Percentiles rank a stretch among this genome's conserved stretches.
Evolutionary conservation across 2,113 vertebrate species (phyloP).

Genomic region (Solenodon paradoxus): DNA sequence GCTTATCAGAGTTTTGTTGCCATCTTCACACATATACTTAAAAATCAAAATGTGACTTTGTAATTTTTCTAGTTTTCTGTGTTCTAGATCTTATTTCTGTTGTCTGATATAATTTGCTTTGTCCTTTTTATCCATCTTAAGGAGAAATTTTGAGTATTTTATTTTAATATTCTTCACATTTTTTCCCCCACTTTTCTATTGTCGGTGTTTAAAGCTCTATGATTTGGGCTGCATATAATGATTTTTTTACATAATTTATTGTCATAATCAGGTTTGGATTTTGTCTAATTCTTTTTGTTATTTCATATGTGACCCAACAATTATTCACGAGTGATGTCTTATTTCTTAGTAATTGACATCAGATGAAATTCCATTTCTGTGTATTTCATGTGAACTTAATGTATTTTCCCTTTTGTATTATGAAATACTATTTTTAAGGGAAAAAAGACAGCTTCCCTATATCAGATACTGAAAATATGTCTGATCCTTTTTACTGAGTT

Average conservation of each 20-base stretch:
- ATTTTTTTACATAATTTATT: background rate
- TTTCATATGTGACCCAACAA: background rate
- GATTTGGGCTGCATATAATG: background rate
- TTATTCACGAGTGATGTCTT: background rate
- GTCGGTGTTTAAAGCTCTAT: background rate
- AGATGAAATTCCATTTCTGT: background rate
- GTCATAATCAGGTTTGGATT: background rate
- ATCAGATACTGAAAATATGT: slow-evolving; percentile 41
- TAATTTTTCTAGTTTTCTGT: background rate
- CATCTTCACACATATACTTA: too few relatives aligned
- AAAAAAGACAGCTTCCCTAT: slow-evolving; percentile 17
- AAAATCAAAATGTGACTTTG: background rate
- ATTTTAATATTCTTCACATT: background rate
- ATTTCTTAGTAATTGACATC: background rate
- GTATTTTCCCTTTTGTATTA: too few relatives aligned
- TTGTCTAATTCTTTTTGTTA: background rate
- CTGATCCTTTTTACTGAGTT: slow-evolving; percentile 68
- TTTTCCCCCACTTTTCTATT: background rate
- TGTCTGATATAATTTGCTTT: background rate
- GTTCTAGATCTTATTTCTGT: background rate
- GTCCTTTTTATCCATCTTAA: background rate
- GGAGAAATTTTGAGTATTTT: background rate
- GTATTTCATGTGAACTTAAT: background rate
- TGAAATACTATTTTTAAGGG: background rate
- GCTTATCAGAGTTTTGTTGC: background rate